phyloP scores from a whole-genome alignment of 2,888 invertebrate genomes.

The Dyspetes luteomarginatus region DNA sequence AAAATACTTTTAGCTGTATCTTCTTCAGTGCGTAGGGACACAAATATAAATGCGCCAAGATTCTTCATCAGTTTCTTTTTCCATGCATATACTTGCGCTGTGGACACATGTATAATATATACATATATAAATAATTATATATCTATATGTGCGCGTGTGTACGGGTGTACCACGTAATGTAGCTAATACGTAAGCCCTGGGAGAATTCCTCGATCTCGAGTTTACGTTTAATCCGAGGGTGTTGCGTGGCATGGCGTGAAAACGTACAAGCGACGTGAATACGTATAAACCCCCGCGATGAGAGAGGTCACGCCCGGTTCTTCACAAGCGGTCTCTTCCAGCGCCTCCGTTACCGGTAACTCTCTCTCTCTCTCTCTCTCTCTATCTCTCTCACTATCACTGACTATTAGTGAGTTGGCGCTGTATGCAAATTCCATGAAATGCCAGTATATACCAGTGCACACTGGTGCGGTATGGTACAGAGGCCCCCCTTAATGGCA shows the following conservation, averaged over 20 bases:
- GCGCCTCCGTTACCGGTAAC: constrained; percentile 45
- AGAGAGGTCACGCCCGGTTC: constrained; percentile 61
- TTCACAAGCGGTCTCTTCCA: constrained; percentile 42
- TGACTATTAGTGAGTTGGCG: constrained; percentile 78
- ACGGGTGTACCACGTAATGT: no score
- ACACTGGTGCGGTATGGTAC: constrained; percentile 68
- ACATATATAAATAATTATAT: constrained; percentile 3
- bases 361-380: neutral
- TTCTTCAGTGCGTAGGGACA: no score
- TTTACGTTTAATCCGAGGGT: constrained; percentile 63
- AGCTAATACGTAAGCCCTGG: constrained; percentile 26
- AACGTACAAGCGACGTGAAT: constrained; percentile 47
- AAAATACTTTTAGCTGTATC: no score
- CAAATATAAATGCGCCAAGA: no score
- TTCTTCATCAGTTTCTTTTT: no score
- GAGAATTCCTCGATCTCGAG: constrained; percentile 62
- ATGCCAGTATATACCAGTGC: constrained; percentile 64
- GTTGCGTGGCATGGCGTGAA: constrained; percentile 55
- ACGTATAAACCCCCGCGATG: constrained; percentile 50
- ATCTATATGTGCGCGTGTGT: neutral
- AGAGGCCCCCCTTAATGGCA: constrained; percentile 46
- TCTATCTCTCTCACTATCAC: constrained; percentile 72
- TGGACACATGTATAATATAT: neutral
- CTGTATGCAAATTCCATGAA: constrained; percentile 79
- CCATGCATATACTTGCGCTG: no score